A percentile compares a stretch with the other conserved stretches of the same genome.
Conservation (phyloP, 2,797 vertebrate genomes). For the Poeciliopsis infans region DNA sequence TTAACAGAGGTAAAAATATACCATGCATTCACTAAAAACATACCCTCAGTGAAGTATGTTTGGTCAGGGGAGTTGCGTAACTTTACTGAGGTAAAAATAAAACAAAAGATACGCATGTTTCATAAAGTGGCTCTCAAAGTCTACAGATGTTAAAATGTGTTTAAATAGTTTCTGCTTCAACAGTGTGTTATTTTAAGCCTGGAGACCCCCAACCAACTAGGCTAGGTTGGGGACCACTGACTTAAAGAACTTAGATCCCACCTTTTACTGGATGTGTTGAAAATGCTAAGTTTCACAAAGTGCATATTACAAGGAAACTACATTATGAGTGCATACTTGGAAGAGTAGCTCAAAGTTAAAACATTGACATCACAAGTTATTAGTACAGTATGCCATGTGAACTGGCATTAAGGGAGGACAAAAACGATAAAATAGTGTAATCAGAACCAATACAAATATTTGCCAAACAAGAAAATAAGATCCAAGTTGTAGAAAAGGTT, state of each 20-base stretch:
- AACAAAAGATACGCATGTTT: too few species aligned
- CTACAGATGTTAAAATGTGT: too few species aligned
- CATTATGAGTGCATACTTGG: not conserved
- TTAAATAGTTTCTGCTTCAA: too few species aligned
- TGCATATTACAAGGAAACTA: not conserved
- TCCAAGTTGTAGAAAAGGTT: constrained; percentile 19
- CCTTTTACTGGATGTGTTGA: not conserved
- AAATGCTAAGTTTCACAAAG: not conserved
- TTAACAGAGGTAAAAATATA: not conserved
- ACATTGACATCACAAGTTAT: not conserved
- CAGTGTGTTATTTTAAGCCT: too few species aligned
- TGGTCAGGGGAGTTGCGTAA: too few species aligned
- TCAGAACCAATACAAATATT: not conserved
- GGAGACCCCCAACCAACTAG: too few species aligned
- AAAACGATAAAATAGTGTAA: not conserved
- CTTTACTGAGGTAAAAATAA: too few species aligned
- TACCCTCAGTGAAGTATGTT: too few species aligned
- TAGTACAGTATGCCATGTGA: not conserved
- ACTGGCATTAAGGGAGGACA: not conserved
- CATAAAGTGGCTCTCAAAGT: too few species aligned
- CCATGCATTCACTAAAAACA: too few species aligned
- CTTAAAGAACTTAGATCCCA: not conserved
- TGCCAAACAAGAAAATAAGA: constrained; percentile 22
- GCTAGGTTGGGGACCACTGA: too few species aligned
- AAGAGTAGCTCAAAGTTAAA: constrained; percentile 1